These are phyloP conservation scores for Sorex araneus DNA, from an alignment of 2,113 vertebrate species.

Conservation along the genomic window DNA sequence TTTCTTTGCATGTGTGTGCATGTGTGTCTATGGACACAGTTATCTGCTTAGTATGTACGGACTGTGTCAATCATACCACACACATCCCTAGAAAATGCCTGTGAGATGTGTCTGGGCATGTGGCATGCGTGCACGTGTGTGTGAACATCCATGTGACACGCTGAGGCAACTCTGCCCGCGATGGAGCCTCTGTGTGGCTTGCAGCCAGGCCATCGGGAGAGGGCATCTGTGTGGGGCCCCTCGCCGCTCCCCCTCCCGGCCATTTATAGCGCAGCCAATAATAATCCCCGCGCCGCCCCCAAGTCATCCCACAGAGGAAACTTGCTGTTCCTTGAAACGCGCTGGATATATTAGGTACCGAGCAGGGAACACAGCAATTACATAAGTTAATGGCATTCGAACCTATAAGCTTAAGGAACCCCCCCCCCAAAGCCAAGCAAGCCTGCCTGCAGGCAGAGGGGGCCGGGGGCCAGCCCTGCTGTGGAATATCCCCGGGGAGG, in stretches of 20 bases:
- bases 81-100: too few relatives aligned
- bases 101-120: too few relatives aligned
- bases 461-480: neutral
- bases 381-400: constrained; percentile 72
- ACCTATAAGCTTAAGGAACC: constrained; percentile 39
- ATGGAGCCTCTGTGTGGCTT: neutral
- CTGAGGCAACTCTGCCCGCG: neutral
- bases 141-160: neutral
- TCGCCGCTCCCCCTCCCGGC: constrained; percentile 55
- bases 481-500: too few relatives aligned
- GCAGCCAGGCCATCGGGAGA: neutral
- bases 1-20: too few relatives aligned
- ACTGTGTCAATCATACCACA: too few relatives aligned
- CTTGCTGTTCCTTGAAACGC: constrained; percentile 77
- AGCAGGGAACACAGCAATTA: constrained; percentile 68
- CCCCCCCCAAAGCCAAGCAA: neutral
- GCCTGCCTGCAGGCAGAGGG: neutral
- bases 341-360: constrained; percentile 74
- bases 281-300: constrained; percentile 81
- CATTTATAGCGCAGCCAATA: constrained; percentile 81
- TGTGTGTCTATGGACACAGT: too few relatives aligned
- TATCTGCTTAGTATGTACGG: too few relatives aligned
- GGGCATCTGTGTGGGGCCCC: constrained; percentile 18
- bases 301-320: constrained; percentile 81
- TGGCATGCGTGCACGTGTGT: neutral